Percentiles rank a stretch among this genome's conserved stretches.
Evolutionary conservation across 1,140 invertebrate species (phyloP).

Genomic region (Chironomus striatipennis): DNA sequence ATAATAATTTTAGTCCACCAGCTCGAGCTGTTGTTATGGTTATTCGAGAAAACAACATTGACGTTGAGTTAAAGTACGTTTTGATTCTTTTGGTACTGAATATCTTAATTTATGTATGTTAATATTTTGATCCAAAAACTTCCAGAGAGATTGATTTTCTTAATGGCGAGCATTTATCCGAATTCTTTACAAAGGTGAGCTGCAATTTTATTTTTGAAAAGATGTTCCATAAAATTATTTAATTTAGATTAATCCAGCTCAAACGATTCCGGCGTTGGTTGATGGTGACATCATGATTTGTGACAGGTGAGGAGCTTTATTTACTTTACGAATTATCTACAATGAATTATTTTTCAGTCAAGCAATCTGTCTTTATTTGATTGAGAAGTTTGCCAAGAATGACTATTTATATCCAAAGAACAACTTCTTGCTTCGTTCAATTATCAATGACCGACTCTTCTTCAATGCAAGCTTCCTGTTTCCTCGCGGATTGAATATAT

Average conservation of each 20-base stretch:
- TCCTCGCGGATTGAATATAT: slow-evolving; percentile 31
- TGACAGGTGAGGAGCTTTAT: neutral
- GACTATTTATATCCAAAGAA: slow-evolving; percentile 47
- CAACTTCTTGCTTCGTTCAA: slow-evolving; percentile 44
- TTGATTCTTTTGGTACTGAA: no score
- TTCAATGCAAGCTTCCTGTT: slow-evolving; percentile 51
- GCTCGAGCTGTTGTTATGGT: neutral
- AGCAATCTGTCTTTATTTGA: slow-evolving; percentile 51
- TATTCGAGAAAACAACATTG: neutral
- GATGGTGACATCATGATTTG: neutral
- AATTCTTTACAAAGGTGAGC: neutral
- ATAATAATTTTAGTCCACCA: neutral
- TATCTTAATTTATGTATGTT: no score
- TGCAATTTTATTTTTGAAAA: no score
- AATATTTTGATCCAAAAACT: neutral
- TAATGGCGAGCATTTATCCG: neutral
- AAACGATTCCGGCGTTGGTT: neutral
- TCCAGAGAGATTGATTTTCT: neutral
- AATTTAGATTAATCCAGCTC: slow-evolving; percentile 11
- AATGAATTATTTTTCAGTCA: slow-evolving; percentile 41
- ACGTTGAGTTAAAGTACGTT: neutral
- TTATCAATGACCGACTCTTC: slow-evolving; percentile 47
- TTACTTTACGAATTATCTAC: no score
- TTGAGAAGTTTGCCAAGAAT: slow-evolving; percentile 47
- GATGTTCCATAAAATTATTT: no score